Base-by-base conservation (phyloP, 1,140 invertebrate species). In the Bombus polaris region DNA sequence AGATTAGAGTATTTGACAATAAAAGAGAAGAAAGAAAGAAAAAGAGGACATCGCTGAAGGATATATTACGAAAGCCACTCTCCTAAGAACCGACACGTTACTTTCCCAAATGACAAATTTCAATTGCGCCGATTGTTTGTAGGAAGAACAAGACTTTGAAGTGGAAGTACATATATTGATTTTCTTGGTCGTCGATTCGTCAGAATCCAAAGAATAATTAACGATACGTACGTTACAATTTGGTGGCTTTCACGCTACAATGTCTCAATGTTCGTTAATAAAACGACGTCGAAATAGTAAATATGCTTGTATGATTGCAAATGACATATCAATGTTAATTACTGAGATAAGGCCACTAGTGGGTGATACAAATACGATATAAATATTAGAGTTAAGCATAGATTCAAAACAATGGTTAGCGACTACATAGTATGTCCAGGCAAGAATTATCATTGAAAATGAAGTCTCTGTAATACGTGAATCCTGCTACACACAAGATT, bases 281-380 rank as follows among this genome's bases (percentile, higher is more conserved):
- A 93, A 92, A 92, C 89, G 88, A 83, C 73, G 70, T 71, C 71
- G 75, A 90, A 91, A 37, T 91, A 90, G 89, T 87, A 88, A 79
- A 66, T 90, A 88, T 87, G 82, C 65, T 90, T 91, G 92, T 85
- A 89, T 74, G 85, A 92, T 74, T 91, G 88, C 90, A 89, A 92
- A 93, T 94, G 92, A 92, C 87, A 81, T 92, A 89, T 92, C 70
- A 72, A 82, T 92, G 91, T 91, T 90, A 92, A 90, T 94, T 93
- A 93, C 91, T 91, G 88, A 95, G 93, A 93, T 95, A 95, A 95
- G 95, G 95, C 95, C 95, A 95, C 95, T 95, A 95, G 92, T 93
- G 92, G 94, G 89, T 95, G 90, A 94, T 95, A 95, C 91, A 94
- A 94, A 92, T 95, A 93, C 79, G 92, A 94, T 94, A 94, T 93